Evolutionary conservation across 2,888 invertebrate species (phyloP).

Genomic region (Latrodectus elegans): DNA sequence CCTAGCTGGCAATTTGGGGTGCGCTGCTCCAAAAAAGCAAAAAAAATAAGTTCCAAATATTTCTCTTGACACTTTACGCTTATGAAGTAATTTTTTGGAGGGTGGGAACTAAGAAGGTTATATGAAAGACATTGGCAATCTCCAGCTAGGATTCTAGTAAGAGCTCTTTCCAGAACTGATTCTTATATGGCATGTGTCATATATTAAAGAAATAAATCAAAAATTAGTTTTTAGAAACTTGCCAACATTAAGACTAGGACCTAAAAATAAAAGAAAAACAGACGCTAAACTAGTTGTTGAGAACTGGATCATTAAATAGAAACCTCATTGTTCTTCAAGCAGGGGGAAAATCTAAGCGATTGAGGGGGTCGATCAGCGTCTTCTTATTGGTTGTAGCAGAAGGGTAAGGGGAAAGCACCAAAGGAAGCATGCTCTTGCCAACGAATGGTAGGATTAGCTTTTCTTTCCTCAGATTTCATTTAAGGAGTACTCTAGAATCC

Average conservation of each 20-base stretch:
- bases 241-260: slow-evolving; percentile 27
- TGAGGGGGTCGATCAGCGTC: slow-evolving; percentile 28
- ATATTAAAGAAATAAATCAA: no score
- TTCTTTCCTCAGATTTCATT: slow-evolving; percentile 58
- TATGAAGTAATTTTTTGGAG: no score
- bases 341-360: neutral
- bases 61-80: no score
- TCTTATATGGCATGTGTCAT: no score
- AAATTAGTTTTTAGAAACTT: slow-evolving; percentile 39
- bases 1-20: no score
- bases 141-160: no score
- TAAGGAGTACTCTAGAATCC: slow-evolving; percentile 64
- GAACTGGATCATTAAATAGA: slow-evolving; percentile 67
- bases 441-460: slow-evolving; percentile 57
- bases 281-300: slow-evolving; percentile 63
- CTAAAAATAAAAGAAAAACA: slow-evolving; percentile 64
- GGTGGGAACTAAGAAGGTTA: no score
- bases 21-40: no score
- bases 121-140: no score
- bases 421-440: slow-evolving; percentile 24
- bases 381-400: neutral
- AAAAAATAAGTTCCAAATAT: no score
- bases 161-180: no score
- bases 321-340: slow-evolving; percentile 62
- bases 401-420: slow-evolving; percentile 13